Evolutionary conservation across 2,888 invertebrate species (phyloP), one percentile per base, ranked within the genome.

Genomic region (Diloba caeruleocephala): DNA sequence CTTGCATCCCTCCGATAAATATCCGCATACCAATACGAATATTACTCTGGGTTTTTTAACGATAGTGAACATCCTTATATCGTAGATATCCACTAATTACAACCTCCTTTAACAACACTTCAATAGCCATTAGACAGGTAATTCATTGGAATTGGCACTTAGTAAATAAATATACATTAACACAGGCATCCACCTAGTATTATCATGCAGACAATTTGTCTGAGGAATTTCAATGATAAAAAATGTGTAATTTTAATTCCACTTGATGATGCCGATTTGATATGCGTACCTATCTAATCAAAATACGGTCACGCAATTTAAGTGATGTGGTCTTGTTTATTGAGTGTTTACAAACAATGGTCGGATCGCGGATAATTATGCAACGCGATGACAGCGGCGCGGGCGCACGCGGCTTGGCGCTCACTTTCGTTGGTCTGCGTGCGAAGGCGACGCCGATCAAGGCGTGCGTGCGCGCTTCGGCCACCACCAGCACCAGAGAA

Each of bases 261-360:
- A 59, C 49, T 63, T 67, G 67, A 38, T 43, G 49, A 67, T 71
- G 54, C 58, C 59, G 59, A 65, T 72, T 52, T 66, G 67, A 72
- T 62, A 60, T 55, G 46, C 53, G 51, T 73, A 78, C 63, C 52
- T 71, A 72, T 71, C 82, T 84, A 85, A 85, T 88, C 81, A 77
- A 83, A 85, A 86, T 86, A 79, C 82, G 75, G 81, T 87, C 89
- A 90, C 87, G 89, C 89, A 81, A 85, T 81, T 84, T 77, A 74
- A 78, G 61, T 76, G 80, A 79, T 84, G 70, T 83, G 71, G 76
- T 83, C 82, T 82, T 78, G 76, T 78, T 84, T 82, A 86, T 87
- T 84, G 78, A 82, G 79, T 92, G 91, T 92, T 92, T 92, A 91
- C 90, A 92, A 92, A 92, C 92, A 93, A 88, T 89, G 82, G 83